A percentile compares a stretch with the other conserved stretches of the same genome.
phyloP scores from a whole-genome alignment of 2,797 vertebrate genomes.

The Squalus acanthias region DNA sequence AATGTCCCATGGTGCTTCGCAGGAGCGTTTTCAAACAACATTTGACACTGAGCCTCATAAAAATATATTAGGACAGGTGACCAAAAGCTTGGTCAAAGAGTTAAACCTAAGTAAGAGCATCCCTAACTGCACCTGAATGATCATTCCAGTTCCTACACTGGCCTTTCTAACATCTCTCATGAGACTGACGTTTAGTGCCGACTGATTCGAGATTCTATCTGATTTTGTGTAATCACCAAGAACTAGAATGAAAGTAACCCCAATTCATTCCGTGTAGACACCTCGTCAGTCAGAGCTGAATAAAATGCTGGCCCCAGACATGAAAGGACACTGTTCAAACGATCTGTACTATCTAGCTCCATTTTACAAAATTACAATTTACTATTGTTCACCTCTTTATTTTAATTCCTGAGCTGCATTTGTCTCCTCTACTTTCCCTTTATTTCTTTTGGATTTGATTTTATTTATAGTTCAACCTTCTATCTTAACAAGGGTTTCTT shows the following conservation, averaged over 20 bases:
- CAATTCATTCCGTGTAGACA: neutral
- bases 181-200: neutral
- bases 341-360: neutral
- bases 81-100: neutral
- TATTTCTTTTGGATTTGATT: neutral
- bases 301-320: neutral
- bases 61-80: neutral
- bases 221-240: neutral
- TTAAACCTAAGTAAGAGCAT: neutral
- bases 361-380: slow-evolving; percentile 1
- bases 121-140: neutral
- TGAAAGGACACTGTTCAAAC: neutral
- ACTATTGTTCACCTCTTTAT: neutral
- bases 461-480: neutral
- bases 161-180: neutral
- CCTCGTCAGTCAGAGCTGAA: neutral
- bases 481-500: neutral
- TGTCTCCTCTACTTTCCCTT: neutral
- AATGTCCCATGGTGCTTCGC: too few species aligned
- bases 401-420: neutral
- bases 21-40: neutral
- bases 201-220: neutral
- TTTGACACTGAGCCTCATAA: neutral
- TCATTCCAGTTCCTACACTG: neutral
- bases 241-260: neutral